Evolutionary conservation across 2,113 vertebrate species (phyloP), one percentile per base, ranked within the genome.

Genomic region (Grammomys dolichurus): DNA sequence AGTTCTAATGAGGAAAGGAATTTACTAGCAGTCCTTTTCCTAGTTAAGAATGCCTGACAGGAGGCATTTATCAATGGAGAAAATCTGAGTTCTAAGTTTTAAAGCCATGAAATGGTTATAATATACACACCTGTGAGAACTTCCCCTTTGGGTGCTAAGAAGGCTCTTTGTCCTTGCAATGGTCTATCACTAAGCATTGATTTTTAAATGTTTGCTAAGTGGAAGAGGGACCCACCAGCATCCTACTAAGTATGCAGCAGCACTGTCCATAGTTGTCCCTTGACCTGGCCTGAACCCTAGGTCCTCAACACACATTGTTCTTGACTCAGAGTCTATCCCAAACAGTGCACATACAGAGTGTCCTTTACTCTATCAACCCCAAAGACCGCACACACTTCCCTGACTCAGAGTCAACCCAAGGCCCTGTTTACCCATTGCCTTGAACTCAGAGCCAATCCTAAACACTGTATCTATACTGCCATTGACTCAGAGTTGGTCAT

Each of bases 1-100:
- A 98, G 97, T 97, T 98, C 81, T 96, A 97, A 96, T 76, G 88
- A 98, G 87, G 69, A 93, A 93, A 95, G 19, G 70, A 94, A 95
- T 97, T 98, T 97, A 95, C 76, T 67, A 96, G 43, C 84, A 67
- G 80, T 73, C 9, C 85, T 58, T 95, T 90, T 89, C 22, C 9
- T 88, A 43, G 43, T 63, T 54, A 97, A 97, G 92, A 97, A 97
- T 85, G 63, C 81, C 76, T 97, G 94, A 98, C 51, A 93, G 91
- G 85, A 84, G 16, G 91, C 77, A 54, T 87, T 73, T 92, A 78
- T 77, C 94, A 90, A 11, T 43, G n/a, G 26, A 91, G 20, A 58
- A 91, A 90, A 51, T 92, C 82, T 92, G 26, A 78, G 20, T 87
- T 76, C 10, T 81, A 85, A 63, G 56, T 54, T 85, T 40, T n/a